Evolutionary conservation across 2,113 vertebrate genomes (phyloP).

Genomic region (Dasyornis broadbenti): DNA sequence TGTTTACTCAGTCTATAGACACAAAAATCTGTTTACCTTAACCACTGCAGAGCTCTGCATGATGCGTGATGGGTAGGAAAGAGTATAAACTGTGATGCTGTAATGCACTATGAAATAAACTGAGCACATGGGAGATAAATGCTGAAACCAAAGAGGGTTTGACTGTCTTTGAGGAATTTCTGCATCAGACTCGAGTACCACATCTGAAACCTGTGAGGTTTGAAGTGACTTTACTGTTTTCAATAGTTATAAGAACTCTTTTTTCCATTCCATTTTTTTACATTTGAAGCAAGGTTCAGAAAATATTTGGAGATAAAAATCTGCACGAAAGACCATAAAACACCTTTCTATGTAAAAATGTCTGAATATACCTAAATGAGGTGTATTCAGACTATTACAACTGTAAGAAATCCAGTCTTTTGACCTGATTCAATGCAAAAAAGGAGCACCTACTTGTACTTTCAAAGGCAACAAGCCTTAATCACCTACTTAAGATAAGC

Average conservation of each 20-base stretch:
- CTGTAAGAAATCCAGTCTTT: neutral
- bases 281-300: neutral
- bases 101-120: neutral
- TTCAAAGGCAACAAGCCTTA: neutral
- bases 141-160: neutral
- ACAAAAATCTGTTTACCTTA: neutral
- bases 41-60: neutral
- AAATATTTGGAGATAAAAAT: neutral
- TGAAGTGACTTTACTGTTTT: neutral
- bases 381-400: neutral
- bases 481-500: neutral
- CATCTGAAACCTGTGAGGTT: neutral
- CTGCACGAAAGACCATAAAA: neutral
- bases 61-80: neutral
- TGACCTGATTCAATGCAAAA: neutral
- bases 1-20: neutral
- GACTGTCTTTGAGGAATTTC: neutral
- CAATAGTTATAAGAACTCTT: neutral
- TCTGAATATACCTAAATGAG: neutral
- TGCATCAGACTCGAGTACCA: neutral
- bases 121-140: neutral
- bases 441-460: neutral
- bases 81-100: neutral
- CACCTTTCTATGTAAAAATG: neutral
- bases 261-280: neutral